Evolutionary conservation across 92 coral and sea anemone species (phyloP).

Genomic region (Heteractis magnifica): DNA sequence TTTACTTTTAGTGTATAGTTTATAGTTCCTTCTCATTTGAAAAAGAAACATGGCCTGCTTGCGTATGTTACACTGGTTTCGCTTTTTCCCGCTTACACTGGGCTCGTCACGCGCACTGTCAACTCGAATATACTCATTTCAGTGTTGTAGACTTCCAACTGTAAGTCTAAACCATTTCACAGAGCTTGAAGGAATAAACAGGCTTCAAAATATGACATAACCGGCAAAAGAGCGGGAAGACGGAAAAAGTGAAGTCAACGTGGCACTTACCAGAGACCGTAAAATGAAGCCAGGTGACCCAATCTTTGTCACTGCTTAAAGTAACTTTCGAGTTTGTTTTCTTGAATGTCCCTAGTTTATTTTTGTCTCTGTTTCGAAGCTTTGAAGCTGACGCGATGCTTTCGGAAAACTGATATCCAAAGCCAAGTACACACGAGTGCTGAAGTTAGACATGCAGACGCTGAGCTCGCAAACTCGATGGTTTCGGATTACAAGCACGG

Average conservation of each 20-base stretch:
- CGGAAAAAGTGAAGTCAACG: conserved; percentile 19
- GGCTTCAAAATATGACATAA: conserved; percentile 26
- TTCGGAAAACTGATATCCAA: conserved; percentile 49
- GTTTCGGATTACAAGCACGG: conserved; percentile 68
- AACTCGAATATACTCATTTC: conserved; percentile 51
- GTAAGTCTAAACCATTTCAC: conserved; percentile 30
- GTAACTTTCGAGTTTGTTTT: conserved; percentile 34
- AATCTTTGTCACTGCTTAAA: conserved; percentile 31
- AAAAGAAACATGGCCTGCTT: conserved; percentile 27
- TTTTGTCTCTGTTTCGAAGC: conserved; percentile 39
- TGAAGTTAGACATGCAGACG: conserved; percentile 52
- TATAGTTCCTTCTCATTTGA: conserved; percentile 9
- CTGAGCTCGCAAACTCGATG: conserved; percentile 44
- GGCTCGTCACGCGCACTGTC: conserved; percentile 24
- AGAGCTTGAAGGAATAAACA: conserved; percentile 39
- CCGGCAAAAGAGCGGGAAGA: conserved; percentile 47
- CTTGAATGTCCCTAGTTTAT: conserved; percentile 25
- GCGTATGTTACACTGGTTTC: conserved; percentile 30
- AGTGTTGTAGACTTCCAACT: conserved; percentile 27
- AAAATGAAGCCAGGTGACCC: conserved; percentile 41
- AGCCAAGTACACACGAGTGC: conserved; percentile 47
- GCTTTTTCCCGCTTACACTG: conserved; percentile 19
- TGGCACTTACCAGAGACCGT: conserved; percentile 48
- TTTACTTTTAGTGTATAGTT: conserved; percentile 11
- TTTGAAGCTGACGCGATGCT: conserved; percentile 50